phyloP scores from a whole-genome alignment of 2,113 vertebrate species.

The Benitochromis conjunctus region DNA sequence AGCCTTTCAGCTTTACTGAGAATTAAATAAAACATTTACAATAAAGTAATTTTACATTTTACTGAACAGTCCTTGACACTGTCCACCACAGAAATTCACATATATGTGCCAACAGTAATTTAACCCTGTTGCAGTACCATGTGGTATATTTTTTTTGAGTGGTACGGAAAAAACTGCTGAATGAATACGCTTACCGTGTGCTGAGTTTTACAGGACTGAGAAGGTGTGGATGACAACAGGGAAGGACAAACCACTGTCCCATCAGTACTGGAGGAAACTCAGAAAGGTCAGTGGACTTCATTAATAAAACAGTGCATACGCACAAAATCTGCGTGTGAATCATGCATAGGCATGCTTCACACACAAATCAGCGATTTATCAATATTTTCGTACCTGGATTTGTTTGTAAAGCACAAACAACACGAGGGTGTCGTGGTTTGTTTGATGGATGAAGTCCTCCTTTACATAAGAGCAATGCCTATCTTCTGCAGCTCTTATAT shows the following conservation, averaged over 20 bases:
- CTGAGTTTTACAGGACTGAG: neutral
- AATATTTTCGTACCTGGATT: neutral
- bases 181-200: fast-evolving
- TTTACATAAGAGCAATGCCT: neutral
- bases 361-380: neutral
- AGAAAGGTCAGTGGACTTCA: neutral
- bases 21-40: neutral
- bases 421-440: neutral
- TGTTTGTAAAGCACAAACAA: neutral
- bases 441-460: neutral
- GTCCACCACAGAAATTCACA: neutral
- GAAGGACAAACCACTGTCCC: neutral
- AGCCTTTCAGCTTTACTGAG: neutral
- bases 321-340: neutral
- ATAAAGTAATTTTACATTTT: neutral
- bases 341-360: neutral
- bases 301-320: neutral
- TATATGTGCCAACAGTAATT: neutral
- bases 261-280: no score
- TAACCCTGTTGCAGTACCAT: neutral
- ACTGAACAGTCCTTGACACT: neutral
- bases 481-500: neutral
- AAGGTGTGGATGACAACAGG: neutral
- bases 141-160: neutral
- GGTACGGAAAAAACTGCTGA: neutral